Evolutionary conservation across 92 coral and sea anemone species (phyloP).

Genomic region (Epizoanthus scotinus): DNA sequence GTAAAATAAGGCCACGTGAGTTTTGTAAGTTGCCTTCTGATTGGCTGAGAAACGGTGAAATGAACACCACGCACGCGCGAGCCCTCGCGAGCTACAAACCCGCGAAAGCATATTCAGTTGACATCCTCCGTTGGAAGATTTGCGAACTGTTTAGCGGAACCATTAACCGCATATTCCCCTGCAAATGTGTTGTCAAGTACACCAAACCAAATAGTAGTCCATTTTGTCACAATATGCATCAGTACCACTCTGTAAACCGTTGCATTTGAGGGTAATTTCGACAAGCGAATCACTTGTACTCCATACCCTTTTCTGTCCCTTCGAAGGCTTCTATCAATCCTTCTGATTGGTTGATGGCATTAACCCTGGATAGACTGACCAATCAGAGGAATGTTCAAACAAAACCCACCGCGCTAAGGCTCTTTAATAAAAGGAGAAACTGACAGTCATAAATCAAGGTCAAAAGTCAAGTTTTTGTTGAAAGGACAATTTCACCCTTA

Average conservation of each 20-base stretch:
- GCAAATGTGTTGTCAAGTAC: neutral
- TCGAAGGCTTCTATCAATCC: too few relatives aligned
- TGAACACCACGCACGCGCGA: slow-evolving; percentile 68
- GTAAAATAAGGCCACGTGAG: slow-evolving; percentile 54
- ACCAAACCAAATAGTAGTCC: neutral
- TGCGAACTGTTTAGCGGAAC: neutral
- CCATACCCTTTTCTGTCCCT: too few relatives aligned
- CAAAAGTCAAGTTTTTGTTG: too few relatives aligned
- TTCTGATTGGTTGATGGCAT: too few relatives aligned
- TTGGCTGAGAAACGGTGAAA: slow-evolving; percentile 65
- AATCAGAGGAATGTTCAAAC: too few relatives aligned
- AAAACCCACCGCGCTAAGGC: too few relatives aligned
- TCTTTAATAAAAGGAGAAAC: too few relatives aligned
- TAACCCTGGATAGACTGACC: too few relatives aligned
- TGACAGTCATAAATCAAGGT: too few relatives aligned
- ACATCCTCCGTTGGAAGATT: neutral
- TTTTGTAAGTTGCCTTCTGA: slow-evolving; percentile 43
- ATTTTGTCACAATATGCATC: neutral
- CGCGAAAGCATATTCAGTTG: slow-evolving; percentile 49
- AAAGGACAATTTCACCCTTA: too few relatives aligned
- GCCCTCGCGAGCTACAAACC: slow-evolving; percentile 61
- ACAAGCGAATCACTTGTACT: too few relatives aligned
- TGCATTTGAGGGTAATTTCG: too few relatives aligned
- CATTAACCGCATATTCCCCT: neutral
- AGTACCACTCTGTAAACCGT: neutral